Percentiles rank a stretch among this genome's conserved stretches.
Evolutionary conservation across 1,140 invertebrate species (phyloP).

Genomic region (Panagrolaimus sp.): DNA sequence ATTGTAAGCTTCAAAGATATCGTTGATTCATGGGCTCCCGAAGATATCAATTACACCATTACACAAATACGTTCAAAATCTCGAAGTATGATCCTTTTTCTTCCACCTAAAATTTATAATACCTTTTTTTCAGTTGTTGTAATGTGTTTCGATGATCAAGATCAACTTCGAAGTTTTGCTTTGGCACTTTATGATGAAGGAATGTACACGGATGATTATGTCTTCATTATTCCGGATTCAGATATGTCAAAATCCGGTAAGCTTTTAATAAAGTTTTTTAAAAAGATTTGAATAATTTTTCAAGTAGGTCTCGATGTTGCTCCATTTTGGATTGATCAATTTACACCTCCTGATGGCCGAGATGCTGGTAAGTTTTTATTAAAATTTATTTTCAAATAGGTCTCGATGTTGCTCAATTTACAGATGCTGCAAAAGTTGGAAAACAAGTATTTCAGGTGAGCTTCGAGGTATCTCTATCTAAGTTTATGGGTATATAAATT

Average conservation of each 20-base stretch:
- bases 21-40: neutral
- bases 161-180: slow-evolving; percentile 14
- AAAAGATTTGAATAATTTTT: slow-evolving; percentile 17
- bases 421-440: slow-evolving; percentile 31
- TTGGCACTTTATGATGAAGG: slow-evolving; percentile 20
- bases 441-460: slow-evolving; percentile 27
- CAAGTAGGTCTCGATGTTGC: slow-evolving; percentile 8
- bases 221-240: slow-evolving; percentile 25
- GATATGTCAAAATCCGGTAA: slow-evolving; percentile 30
- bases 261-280: neutral
- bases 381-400: neutral
- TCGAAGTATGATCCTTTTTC: slow-evolving; percentile 15
- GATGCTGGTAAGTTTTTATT: slow-evolving; percentile 23
- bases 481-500: neutral
- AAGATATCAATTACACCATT: slow-evolving; percentile 15
- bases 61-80: slow-evolving; percentile 16
- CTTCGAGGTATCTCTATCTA: neutral
- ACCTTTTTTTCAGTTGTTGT: slow-evolving; percentile 20
- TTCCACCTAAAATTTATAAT: neutral
- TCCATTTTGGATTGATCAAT: slow-evolving; percentile 24
- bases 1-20: slow-evolving; percentile 15
- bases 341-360: slow-evolving; percentile 21
- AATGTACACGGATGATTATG: slow-evolving; percentile 21
- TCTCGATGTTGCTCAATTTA: slow-evolving; percentile 13
- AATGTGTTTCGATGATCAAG: slow-evolving; percentile 22